Conservation (phyloP, 64 coral and sea anemone genomes). For the Montipora sp. region DNA sequence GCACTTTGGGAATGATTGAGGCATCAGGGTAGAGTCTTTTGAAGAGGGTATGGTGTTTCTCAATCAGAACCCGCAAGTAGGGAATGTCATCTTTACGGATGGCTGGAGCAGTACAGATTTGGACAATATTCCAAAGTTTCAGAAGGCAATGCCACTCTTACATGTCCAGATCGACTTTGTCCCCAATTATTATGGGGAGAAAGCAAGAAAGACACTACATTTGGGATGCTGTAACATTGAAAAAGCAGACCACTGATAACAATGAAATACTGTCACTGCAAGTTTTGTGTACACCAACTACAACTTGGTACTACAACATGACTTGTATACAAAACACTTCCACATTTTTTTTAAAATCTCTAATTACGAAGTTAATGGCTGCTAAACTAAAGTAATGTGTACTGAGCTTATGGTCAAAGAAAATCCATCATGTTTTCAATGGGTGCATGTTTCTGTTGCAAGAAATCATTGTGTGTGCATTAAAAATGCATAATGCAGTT, state of each 20-base stretch:
- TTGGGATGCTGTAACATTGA: slow-evolving; percentile 50
- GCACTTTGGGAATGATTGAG: slow-evolving; percentile 58
- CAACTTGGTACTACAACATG: slow-evolving; percentile 10
- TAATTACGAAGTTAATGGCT: slow-evolving; percentile 7
- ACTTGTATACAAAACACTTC: slow-evolving; percentile 19
- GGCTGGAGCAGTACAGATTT: slow-evolving; percentile 36
- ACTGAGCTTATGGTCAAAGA: background rate
- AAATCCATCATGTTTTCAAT: background rate
- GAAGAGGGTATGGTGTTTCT: slow-evolving; percentile 45
- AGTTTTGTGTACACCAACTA: background rate
- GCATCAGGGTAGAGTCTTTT: slow-evolving; percentile 46
- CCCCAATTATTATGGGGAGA: slow-evolving; percentile 65
- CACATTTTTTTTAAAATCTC: background rate
- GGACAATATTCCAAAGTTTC: slow-evolving; percentile 69
- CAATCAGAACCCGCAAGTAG: slow-evolving; percentile 43
- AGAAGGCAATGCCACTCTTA: slow-evolving; percentile 52
- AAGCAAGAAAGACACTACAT: slow-evolving; percentile 73
- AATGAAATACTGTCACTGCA: background rate
- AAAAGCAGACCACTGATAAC: slow-evolving; percentile 3
- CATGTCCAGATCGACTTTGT: slow-evolving; percentile 24
- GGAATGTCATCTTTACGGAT: slow-evolving; percentile 48
- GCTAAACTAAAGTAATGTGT: slow-evolving; percentile 14
- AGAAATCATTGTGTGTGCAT: background rate
- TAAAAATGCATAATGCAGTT: background rate
- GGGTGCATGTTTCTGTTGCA: background rate